phyloP scores from a whole-genome alignment of 1,140 invertebrate genomes.

The Apis cerana region DNA sequence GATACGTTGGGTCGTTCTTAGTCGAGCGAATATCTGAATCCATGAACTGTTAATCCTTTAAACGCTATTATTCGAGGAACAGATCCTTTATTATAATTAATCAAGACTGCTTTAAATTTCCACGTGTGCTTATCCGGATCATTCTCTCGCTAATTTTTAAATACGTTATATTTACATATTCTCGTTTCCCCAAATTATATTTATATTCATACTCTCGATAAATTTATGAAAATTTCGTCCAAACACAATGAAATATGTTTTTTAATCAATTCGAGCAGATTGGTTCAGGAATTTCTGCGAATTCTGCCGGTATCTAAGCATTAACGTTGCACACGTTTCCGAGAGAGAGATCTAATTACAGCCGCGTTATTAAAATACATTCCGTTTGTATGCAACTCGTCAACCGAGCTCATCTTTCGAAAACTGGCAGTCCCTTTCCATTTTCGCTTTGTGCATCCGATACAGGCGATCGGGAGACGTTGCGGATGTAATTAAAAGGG shows the following conservation, averaged over 20 bases:
- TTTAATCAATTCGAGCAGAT: constrained; percentile 18
- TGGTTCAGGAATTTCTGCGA: constrained; percentile 6
- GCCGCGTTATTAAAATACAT: constrained; percentile 29
- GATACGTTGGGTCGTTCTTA: too few species aligned
- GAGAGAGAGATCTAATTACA: constrained; percentile 16
- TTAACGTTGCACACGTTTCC: neutral
- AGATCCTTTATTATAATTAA: too few species aligned
- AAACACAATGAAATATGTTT: constrained; percentile 12
- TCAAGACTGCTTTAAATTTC: too few species aligned
- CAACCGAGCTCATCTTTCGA: neutral
- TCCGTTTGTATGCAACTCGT: constrained; percentile 17
- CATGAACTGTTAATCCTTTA: too few species aligned
- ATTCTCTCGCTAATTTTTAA: neutral
- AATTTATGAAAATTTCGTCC: neutral
- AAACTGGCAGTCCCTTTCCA: neutral
- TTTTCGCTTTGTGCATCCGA: neutral
- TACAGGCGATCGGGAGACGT: neutral
- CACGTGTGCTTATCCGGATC: neutral
- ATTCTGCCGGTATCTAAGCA: neutral
- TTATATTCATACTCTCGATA: neutral
- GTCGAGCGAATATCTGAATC: too few species aligned
- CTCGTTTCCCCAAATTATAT: neutral
- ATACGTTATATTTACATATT: neutral
- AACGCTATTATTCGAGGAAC: too few species aligned
- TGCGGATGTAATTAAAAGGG: neutral